Base-by-base conservation (phyloP, 2,797 vertebrate species). In the Echiichthys vipera region DNA sequence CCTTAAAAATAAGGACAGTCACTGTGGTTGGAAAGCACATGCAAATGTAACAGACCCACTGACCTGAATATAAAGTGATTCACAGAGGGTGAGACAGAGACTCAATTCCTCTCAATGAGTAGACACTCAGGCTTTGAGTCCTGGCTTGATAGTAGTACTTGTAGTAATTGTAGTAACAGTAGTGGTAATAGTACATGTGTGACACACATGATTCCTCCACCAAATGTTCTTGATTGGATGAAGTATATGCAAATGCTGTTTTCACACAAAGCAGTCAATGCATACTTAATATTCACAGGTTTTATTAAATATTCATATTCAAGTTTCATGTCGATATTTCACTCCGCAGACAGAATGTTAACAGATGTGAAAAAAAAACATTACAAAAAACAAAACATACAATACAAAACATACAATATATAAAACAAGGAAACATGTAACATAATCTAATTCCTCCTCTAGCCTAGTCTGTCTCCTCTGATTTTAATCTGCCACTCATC, bases 401-500 rank as follows among this genome's bases (percentile, higher is more conserved):
- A 61, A 20, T 22, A n/a, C n/a, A n/a, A n/a, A n/a, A n/a, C n/a
- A n/a, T n/a, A n/a, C n/a, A n/a, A n/a, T n/a, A n/a, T 34, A 20
- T 18, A 46, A 47, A 5, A 43, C 13, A 30, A 25, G 5, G 30
- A 4, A 46, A 61, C 27, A 46, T 32, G 27, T 55, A 49, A 55
- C 39, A 20, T 20, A 46, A 43, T 65, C 25, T 34, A 36, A 62
- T 29, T 72, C 5, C 6, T 47, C 36, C 22, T 27, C 13, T 15
- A 7, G 13, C 18, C 7, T 3, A 2, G 20, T 34, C 51, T 66
- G 51, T 69, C 37, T 68, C 34, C 30, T 71, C 39, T 45, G 57
- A 49, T 82, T 73, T 78, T 57, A 78, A 74, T 84, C 50, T 71
- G 65, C 39, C 55, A 46, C 34, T 78, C 47, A 63, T 68, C 50